Evolutionary conservation across 2,888 invertebrate genomes (phyloP), one percentile per base, ranked within the genome.

Genomic region (Drosophila anceps): DNA sequence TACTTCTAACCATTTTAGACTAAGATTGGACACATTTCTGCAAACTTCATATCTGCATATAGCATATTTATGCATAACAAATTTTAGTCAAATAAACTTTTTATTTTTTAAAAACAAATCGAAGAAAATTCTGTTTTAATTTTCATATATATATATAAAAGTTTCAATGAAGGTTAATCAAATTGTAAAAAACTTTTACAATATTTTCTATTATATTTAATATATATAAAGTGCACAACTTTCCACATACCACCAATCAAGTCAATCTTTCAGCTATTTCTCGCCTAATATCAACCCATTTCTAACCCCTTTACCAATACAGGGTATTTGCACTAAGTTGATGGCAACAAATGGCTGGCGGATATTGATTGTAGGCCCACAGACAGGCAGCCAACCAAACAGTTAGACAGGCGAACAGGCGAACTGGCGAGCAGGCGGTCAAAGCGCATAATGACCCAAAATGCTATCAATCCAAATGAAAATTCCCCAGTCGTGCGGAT

Each of bases 401-500:
- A 44, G 15, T 2, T 4, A 41, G 46, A 0, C 27, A 27, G 9
- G 9, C 15, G 37, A 53, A 53, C 35, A 60, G 69, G 68, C 50
- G 59, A 69, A 54, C 46, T 53, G 69, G 41, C 53, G 9, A 57
- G 70, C 50, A 54, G 71, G 48, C 54, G 58, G 66, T 41, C 50
- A 43, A 54, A 55, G 61, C 69, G 55, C 79, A 83, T 90, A 90
- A 90, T 89, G 90, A 87, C 79, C 84, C 81, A 60, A 88, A 84
- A 91, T 87, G 77, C 90, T 84, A 87, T 90, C 88, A 76, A 77
- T 74, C 90, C 90, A 90, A 82, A 80, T 76, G 90, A 78, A 84
- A 86, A 89, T 87, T 90, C 84, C 84, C 80, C 86, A 91, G 86
- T 80, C 88, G 91, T 90, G 91, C 92, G 91, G 91, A 90, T 91